Evolutionary conservation across 92 coral and sea anemone species (phyloP).

Genomic region (Phymanthus crucifer): DNA sequence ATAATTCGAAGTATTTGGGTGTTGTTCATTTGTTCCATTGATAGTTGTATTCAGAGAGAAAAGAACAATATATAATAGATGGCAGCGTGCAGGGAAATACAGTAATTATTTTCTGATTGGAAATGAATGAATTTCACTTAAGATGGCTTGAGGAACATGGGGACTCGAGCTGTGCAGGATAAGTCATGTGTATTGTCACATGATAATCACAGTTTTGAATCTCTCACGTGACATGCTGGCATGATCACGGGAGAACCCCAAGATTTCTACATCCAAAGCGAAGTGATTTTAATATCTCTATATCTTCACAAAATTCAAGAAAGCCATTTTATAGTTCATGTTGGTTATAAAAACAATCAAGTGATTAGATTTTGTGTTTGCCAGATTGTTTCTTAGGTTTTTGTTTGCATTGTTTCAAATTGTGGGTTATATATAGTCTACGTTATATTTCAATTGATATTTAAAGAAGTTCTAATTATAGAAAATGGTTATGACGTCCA

Average conservation of each 20-base stretch:
- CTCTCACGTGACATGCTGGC: slow-evolving; percentile 47
- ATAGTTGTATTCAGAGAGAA: not conserved
- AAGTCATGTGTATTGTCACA: not conserved
- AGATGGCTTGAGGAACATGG: slow-evolving; percentile 13
- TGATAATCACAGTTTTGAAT: slow-evolving; percentile 1
- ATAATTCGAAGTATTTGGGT: not conserved
- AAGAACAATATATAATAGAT: not conserved
- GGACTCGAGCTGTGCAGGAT: slow-evolving; percentile 38
- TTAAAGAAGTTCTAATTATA: not conserved
- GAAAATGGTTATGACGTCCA: not conserved
- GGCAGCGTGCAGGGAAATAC: not conserved
- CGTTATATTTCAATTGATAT: not conserved
- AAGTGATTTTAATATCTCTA: not conserved
- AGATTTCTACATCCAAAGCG: not conserved
- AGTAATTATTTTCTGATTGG: not conserved
- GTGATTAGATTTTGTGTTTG: not conserved
- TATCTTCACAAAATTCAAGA: not conserved
- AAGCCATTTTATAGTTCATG: not conserved
- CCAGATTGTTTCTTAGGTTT: slow-evolving; percentile 1
- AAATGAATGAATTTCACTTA: not conserved
- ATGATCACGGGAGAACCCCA: slow-evolving; percentile 31
- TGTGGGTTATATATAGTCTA: not conserved
- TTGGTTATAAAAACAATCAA: not conserved
- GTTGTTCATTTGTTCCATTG: not conserved
- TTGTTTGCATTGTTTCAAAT: not conserved